A percentile compares a stretch with the other conserved stretches of the same genome.
Conservation (phyloP, 1,140 invertebrate genomes). For the Heliconius hermathena region DNA sequence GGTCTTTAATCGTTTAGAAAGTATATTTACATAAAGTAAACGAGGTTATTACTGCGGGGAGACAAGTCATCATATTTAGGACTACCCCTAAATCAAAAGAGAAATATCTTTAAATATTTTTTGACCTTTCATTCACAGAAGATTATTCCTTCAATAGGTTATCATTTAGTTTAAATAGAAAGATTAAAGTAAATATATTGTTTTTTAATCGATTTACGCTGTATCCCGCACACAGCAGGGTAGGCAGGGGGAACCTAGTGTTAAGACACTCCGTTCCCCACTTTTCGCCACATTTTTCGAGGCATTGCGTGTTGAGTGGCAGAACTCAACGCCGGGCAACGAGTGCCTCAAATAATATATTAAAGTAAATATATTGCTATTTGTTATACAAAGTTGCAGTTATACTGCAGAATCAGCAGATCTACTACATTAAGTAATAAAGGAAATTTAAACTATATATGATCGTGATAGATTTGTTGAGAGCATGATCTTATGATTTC, state of each 20-base stretch:
- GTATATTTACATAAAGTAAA: constrained; percentile 16
- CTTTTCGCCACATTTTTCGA: no score
- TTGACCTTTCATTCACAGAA: background rate
- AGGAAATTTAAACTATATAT: no score
- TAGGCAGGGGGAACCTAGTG: background rate
- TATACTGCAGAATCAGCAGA: no score
- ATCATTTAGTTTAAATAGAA: background rate
- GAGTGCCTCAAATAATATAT: no score
- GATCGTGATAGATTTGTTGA: no score
- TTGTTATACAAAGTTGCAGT: no score
- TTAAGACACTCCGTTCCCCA: no score
- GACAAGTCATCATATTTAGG: constrained; percentile 12
- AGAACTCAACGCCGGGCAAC: no score
- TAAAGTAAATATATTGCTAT: no score
- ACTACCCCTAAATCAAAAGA: background rate
- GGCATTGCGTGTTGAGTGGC: no score
- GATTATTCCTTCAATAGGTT: background rate
- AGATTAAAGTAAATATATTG: background rate
- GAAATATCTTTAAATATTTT: background rate
- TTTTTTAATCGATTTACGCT: background rate
- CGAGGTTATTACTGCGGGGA: constrained; percentile 1
- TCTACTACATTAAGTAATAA: no score
- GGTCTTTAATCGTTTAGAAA: background rate
- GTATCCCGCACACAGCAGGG: background rate
- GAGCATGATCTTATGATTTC: no score